phyloP scores from a whole-genome alignment of 2,797 vertebrate species.

The Gouania willdenowi region DNA sequence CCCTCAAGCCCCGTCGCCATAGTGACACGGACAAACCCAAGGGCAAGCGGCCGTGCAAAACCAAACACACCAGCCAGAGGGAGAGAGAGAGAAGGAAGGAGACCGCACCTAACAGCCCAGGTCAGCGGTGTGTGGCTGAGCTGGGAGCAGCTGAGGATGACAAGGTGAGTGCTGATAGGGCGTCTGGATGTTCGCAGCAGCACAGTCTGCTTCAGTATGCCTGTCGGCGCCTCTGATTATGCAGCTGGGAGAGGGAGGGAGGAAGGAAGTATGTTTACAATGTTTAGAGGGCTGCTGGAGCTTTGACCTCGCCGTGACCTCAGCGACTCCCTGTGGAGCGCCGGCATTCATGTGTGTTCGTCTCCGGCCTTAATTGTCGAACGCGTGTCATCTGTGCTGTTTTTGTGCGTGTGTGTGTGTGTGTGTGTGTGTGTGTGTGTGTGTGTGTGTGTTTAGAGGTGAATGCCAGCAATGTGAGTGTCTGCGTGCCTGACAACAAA shows the following conservation, averaged over 20 bases:
- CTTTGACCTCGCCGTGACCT: conserved; percentile 63
- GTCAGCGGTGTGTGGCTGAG: conserved; percentile 58
- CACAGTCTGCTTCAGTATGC: conserved; percentile 46
- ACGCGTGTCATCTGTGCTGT: conserved; percentile 37
- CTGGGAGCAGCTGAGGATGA: conserved; percentile 75
- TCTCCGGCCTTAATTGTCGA: conserved; percentile 53
- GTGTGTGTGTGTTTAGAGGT: conserved; percentile 20
- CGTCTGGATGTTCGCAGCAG: conserved; percentile 39
- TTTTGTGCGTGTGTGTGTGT: conserved; percentile 27
- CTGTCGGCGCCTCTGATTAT: conserved; percentile 67
- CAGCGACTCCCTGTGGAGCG: conserved; percentile 50
- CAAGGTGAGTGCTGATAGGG: conserved; percentile 61
- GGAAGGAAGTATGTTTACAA: conserved; percentile 70
- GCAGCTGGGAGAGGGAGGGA: conserved; percentile 45
- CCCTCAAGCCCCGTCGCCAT: conserved; percentile 85
- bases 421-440: conserved; percentile 27
- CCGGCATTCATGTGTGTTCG: conserved; percentile 41
- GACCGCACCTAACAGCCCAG: conserved; percentile 36
- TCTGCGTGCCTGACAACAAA: conserved; percentile 54
- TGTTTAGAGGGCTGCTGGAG: conserved; percentile 69
- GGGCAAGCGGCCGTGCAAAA: conserved; percentile 98
- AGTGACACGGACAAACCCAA: conserved; percentile 93
- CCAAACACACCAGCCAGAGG: conserved; percentile 92
- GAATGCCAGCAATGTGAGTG: not conserved
- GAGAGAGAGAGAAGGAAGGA: conserved; percentile 83